phyloP scores from a whole-genome alignment of 2,113 vertebrate genomes.

The Oreochromis niloticus region DNA sequence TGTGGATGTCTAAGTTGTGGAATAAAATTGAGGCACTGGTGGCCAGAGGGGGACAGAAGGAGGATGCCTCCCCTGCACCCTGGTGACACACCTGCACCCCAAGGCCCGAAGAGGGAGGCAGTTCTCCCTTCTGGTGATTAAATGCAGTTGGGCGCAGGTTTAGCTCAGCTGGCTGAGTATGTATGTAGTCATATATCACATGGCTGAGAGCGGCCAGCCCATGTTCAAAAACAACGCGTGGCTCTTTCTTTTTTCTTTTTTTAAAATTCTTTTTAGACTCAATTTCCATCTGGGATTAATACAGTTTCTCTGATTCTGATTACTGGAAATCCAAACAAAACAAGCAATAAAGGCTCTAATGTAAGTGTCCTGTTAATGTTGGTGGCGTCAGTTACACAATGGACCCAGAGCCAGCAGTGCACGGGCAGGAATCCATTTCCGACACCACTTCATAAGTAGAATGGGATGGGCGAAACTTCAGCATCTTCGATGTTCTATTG shows the following conservation, averaged over 20 bases:
- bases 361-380: too few relatives aligned
- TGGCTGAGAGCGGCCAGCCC: accelerated
- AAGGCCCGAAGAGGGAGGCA: accelerated
- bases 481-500: too few relatives aligned
- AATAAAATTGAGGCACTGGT: accelerated
- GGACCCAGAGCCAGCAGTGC: too few relatives aligned
- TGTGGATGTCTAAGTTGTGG: accelerated
- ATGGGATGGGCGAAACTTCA: too few relatives aligned
- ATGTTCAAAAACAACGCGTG: accelerated
- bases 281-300: too few relatives aligned
- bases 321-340: too few relatives aligned
- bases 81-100: background rate
- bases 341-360: too few relatives aligned
- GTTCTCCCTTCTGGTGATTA: accelerated
- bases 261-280: too few relatives aligned
- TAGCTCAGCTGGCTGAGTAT: background rate
- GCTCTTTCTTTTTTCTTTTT: accelerated
- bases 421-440: too few relatives aligned
- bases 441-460: too few relatives aligned
- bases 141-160: accelerated
- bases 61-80: accelerated
- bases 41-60: background rate
- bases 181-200: accelerated
- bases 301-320: too few relatives aligned
- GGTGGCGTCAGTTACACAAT: too few relatives aligned